Evolutionary conservation across 2,888 invertebrate species (phyloP), one percentile per base, ranked within the genome.

Genomic region (Anticlea derivata): DNA sequence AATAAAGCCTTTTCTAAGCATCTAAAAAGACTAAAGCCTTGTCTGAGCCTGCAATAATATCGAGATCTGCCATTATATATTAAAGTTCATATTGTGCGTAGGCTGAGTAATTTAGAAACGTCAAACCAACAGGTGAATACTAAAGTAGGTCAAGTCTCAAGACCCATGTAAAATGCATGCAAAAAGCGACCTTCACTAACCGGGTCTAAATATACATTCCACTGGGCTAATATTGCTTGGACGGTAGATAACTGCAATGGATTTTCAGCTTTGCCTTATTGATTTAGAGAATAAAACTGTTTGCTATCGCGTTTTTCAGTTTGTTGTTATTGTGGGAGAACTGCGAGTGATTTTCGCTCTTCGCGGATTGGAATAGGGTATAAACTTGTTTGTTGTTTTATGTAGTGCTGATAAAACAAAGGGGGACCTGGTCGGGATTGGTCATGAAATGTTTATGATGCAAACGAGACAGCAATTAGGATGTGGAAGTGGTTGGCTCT

Each of bases 141-240:
- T 12, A 7, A 65, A 57, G 27, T 66, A 39, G 64, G 65, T 64
- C 66, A 63, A 62, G 53, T 57, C 49, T 51, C 50, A 49, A 53
- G 60, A 53, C 30, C 26, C 55, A 57, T 68, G 41, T 53, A 63
- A 65, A 66, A 63, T 64, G 56, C 57, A 67, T 58, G 50, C 51
- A 31, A 48, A 62, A 53, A 58, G 39, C 50, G 40, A 58, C 60
- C 53, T 54, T 52, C 53, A 37, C 43, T 27, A 29, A 31, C 34
- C 53, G 54, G 4, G 5, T 17, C 48, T 12, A 47, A 44, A 48
- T 17, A 38, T 34, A 39, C 20, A 48, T 39, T 41, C 7, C 5
- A 1, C 7, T 8, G 13, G 3, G 2, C 7, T 22, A 13, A 12
- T 7, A 35, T 0, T n/a, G 5, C 22, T 4, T 22, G 11, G 20